A percentile compares a stretch with the other conserved stretches of the same genome.
Conservation (phyloP, 2,113 vertebrate genomes). For the Epinephelus fuscoguttatus region DNA sequence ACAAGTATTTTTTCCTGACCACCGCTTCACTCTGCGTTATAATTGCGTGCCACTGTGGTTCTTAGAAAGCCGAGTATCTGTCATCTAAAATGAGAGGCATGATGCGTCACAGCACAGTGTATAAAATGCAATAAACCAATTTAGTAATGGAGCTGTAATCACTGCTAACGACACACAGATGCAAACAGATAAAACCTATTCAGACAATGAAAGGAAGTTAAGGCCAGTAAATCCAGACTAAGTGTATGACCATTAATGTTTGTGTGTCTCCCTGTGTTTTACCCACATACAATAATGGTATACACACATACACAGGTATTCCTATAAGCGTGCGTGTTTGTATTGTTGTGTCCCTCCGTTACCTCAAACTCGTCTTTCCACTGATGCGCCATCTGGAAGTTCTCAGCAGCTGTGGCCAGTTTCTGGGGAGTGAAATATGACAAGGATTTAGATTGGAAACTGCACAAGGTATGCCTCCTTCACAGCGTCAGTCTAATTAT, state of each 20-base stretch:
- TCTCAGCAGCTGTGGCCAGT: slow-evolving; percentile 93
- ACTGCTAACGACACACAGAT: slow-evolving; percentile 41
- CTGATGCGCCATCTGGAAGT: slow-evolving; percentile 91
- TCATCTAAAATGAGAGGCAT: slow-evolving; percentile 32
- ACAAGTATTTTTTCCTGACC: slow-evolving; percentile 37
- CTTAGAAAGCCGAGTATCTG: slow-evolving; percentile 41
- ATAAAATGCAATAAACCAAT: slow-evolving; percentile 58
- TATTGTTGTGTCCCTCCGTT: slow-evolving; percentile 67
- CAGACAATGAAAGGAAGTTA: slow-evolving; percentile 18
- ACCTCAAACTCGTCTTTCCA: slow-evolving; percentile 96
- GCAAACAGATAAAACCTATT: slow-evolving; percentile 38
- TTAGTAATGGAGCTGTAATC: slow-evolving; percentile 57
- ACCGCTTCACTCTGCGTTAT: slow-evolving; percentile 12
- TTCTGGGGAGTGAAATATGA: slow-evolving; percentile 85
- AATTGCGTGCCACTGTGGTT: slow-evolving; percentile 22
- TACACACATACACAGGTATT: background rate
- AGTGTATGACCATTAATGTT: background rate
- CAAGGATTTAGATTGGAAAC: slow-evolving; percentile 49
- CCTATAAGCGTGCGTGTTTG: background rate
- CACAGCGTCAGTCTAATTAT: slow-evolving; percentile 47
- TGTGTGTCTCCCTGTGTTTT: background rate
- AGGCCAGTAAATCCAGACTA: slow-evolving; percentile 46
- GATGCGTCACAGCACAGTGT: slow-evolving; percentile 35
- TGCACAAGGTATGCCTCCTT: slow-evolving; percentile 12
- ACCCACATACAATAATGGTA: background rate